Conservation (phyloP, 2,888 invertebrate genomes). For the Volucella inflata region DNA sequence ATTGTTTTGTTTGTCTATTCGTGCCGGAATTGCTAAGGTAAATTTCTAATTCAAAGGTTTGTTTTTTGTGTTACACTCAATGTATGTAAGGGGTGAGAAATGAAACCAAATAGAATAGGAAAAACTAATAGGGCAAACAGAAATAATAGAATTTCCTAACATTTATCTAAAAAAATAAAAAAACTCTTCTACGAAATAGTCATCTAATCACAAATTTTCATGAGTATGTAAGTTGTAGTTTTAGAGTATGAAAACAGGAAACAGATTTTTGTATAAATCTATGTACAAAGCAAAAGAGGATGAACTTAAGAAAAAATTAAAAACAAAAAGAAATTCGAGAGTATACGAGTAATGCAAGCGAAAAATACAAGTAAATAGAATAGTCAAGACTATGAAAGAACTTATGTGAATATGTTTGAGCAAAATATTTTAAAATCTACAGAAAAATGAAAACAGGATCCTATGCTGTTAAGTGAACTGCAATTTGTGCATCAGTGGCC, state of each 20-base stretch:
- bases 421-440: constrained; percentile 2
- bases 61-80: too few relatives aligned
- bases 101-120: constrained; percentile 23
- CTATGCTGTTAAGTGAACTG: too few relatives aligned
- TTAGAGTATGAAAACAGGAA: constrained; percentile 72
- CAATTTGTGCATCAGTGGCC: too few relatives aligned
- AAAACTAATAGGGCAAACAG: constrained; percentile 10
- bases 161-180: constrained; percentile 54
- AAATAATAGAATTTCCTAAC: constrained; percentile 56
- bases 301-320: constrained; percentile 21
- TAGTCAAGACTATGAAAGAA: not conserved
- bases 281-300: constrained; percentile 68
- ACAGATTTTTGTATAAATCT: constrained; percentile 76
- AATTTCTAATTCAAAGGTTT: too few relatives aligned
- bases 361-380: constrained; percentile 2
- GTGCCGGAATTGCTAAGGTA: too few relatives aligned
- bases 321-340: constrained; percentile 2
- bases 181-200: constrained; percentile 65
- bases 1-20: too few relatives aligned
- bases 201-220: constrained; percentile 64
- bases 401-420: constrained; percentile 5
- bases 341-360: constrained; percentile 26
- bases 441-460: not conserved
- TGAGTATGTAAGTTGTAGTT: constrained; percentile 34
- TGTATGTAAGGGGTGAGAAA: not conserved